Conservation (phyloP, 2,888 invertebrate species). For the Drosophila peninsularis region DNA sequence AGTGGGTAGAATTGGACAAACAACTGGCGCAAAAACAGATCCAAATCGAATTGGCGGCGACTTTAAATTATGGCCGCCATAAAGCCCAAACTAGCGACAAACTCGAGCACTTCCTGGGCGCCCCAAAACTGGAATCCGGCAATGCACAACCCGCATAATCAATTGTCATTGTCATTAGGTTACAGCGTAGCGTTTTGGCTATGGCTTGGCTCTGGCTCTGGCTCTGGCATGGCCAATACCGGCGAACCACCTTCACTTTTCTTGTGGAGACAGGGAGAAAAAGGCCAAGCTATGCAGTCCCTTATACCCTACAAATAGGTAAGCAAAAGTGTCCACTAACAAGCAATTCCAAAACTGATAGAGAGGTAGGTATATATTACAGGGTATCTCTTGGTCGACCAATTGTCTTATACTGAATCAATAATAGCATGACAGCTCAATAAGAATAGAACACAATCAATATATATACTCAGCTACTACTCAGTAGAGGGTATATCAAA, state of each 20-base stretch:
- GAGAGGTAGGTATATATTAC: no score
- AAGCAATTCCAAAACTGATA: no score
- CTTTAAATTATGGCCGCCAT: constrained; percentile 69
- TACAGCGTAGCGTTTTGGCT: constrained; percentile 26
- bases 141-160: constrained; percentile 62
- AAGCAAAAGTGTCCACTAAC: background rate
- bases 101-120: constrained; percentile 60
- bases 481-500: background rate
- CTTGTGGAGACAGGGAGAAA: background rate
- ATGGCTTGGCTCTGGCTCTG: constrained; percentile 18
- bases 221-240: constrained; percentile 44
- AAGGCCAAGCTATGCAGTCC: background rate
- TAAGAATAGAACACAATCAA: no score
- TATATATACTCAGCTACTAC: no score
- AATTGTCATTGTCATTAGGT: constrained; percentile 77
- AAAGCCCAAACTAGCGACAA: constrained; percentile 54
- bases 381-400: background rate
- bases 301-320: constrained; percentile 14
- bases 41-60: constrained; percentile 65
- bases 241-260: constrained; percentile 67
- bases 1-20: constrained; percentile 70
- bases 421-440: no score
- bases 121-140: constrained; percentile 32
- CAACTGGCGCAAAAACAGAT: constrained; percentile 50
- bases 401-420: no score